phyloP scores from a whole-genome alignment of 2,888 invertebrate genomes.

The Anodontia alba region DNA sequence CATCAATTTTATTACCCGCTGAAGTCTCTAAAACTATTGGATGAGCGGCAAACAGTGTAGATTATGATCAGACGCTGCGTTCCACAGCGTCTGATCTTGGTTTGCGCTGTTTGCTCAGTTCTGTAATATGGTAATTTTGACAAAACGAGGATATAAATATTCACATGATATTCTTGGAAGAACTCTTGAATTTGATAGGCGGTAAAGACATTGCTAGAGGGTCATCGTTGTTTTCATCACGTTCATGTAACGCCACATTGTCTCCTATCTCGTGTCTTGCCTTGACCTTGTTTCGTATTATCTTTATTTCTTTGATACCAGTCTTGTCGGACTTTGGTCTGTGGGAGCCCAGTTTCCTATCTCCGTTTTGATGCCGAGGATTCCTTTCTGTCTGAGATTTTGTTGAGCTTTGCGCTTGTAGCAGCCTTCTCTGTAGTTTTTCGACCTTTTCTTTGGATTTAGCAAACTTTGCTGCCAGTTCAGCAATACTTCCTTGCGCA shows the following conservation, averaged over 20 bases:
- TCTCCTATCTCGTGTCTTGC: neutral
- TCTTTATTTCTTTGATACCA: neutral
- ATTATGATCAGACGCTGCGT: neutral
- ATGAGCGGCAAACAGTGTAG: neutral
- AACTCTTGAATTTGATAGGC: slow-evolving; percentile 3
- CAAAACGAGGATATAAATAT: too few relatives aligned
- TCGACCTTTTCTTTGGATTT: neutral
- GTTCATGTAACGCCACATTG: neutral
- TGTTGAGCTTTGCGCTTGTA: neutral
- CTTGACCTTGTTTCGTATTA: neutral
- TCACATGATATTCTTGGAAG: neutral
- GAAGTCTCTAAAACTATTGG: too few relatives aligned
- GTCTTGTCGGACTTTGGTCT: slow-evolving; percentile 3
- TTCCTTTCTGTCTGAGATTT: neutral
- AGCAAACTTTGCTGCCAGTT: slow-evolving; percentile 5
- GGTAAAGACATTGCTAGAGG: neutral
- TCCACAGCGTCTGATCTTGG: neutral
- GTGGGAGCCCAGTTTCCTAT: neutral
- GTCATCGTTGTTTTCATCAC: neutral
- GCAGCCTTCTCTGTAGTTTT: neutral
- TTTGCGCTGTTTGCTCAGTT: neutral
- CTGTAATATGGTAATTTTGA: too few relatives aligned
- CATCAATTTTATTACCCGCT: too few relatives aligned
- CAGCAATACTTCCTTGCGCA: neutral
- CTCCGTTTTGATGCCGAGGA: neutral